Conservation (phyloP, 2,888 invertebrate species). For the Trilocha varians region DNA sequence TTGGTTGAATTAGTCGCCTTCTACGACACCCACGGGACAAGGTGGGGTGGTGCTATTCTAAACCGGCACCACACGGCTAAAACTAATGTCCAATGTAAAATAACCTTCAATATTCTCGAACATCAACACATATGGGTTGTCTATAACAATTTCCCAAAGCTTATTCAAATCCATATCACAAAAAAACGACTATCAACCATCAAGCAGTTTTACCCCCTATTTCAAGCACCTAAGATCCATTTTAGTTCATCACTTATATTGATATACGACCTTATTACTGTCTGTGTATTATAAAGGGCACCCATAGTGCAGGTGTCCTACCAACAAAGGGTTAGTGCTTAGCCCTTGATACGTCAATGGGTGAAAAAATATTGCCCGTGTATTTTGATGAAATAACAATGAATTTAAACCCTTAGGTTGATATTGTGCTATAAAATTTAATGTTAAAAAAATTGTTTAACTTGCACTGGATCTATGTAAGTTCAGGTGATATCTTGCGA, state of each 20-base stretch:
- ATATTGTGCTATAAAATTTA: no score
- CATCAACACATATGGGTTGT: neutral
- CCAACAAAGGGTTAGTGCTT: constrained; percentile 59
- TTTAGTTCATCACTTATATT: neutral
- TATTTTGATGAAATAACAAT: neutral
- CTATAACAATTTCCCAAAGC: neutral
- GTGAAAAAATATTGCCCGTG: neutral
- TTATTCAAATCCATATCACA: neutral
- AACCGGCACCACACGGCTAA: no score
- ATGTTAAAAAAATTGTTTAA: no score
- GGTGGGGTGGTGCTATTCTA: no score
- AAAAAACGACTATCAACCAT: neutral
- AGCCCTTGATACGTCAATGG: constrained; percentile 34
- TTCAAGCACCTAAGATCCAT: neutral
- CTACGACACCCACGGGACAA: no score
- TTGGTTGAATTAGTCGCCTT: no score
- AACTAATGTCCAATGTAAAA: no score
- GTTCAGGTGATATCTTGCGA: no score
- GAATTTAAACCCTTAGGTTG: no score
- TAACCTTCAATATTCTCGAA: no score
- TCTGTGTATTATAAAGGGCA: constrained; percentile 51
- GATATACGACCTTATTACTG: constrained; percentile 21
- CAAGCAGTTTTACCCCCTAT: neutral
- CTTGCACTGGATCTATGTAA: no score
- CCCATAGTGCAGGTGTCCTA: constrained; percentile 66